Percentiles rank a stretch among this genome's conserved stretches.
phyloP scores from a whole-genome alignment of 2,113 vertebrate species.

The Boleophthalmus pectinirostris region DNA sequence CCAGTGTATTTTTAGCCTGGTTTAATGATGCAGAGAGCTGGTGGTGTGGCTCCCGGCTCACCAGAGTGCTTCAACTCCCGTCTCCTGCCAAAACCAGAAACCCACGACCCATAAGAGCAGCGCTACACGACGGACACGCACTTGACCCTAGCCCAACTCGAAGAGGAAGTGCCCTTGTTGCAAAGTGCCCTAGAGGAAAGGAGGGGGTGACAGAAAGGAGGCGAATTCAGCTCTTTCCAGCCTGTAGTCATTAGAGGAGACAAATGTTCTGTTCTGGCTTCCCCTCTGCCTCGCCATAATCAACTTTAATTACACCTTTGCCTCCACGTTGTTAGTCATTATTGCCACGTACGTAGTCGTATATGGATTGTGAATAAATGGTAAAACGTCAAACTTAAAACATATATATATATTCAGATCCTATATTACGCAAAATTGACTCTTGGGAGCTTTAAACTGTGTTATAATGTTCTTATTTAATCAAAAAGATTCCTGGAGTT shows the following conservation, averaged over 20 bases:
- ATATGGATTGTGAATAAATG: not conserved
- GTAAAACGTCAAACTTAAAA: too few species aligned
- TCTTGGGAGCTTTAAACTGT: too few species aligned
- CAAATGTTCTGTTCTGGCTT: conserved; percentile 44
- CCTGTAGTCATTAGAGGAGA: conserved; percentile 60
- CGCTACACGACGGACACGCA: conserved; percentile 42
- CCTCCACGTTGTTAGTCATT: conserved; percentile 46
- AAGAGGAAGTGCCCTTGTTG: conserved; percentile 59
- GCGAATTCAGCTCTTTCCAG: conserved; percentile 52
- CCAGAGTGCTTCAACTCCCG: conserved; percentile 50
- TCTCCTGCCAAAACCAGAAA: conserved; percentile 29
- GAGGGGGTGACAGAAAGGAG: conserved; percentile 40
- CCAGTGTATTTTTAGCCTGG: conserved; percentile 65
- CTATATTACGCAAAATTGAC: too few species aligned
- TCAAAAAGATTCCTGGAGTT: too few species aligned
- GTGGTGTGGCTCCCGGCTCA: conserved; percentile 37
- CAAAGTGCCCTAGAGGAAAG: conserved; percentile 47
- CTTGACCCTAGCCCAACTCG: conserved; percentile 68
- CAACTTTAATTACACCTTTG: conserved; percentile 63
- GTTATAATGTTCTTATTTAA: too few species aligned
- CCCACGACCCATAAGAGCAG: conserved; percentile 47
- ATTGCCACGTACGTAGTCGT: conserved; percentile 32
- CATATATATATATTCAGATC: too few species aligned
- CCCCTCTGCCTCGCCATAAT: conserved; percentile 55
- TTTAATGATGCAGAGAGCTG: conserved; percentile 61